Conservation (phyloP, 2,888 invertebrate species). For the Drosophila mimica region DNA sequence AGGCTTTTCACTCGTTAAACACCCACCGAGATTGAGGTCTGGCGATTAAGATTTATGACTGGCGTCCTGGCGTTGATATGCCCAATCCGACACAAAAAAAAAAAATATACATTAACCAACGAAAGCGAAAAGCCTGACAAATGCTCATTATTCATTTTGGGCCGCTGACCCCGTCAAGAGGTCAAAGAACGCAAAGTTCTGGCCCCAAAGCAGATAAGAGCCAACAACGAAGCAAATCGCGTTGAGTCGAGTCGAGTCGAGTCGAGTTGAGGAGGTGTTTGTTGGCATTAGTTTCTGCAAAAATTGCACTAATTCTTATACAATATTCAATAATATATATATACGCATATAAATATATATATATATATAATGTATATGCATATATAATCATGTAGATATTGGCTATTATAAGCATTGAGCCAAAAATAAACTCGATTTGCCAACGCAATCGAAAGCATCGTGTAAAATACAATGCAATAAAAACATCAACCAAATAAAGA, state of each 20-base stretch:
- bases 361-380: not conserved
- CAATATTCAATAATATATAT: constrained; percentile 3
- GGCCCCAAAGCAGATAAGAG: constrained; percentile 42
- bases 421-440: constrained; percentile 59
- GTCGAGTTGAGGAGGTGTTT: not conserved
- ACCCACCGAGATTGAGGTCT: constrained; percentile 37
- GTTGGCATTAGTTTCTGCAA: constrained; percentile 28
- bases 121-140: constrained; percentile 63
- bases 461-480: constrained; percentile 39
- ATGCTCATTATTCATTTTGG: constrained; percentile 68
- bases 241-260: not conserved
- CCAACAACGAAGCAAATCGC: not conserved
- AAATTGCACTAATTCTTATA: constrained; percentile 17
- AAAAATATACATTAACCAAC: constrained; percentile 57
- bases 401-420: constrained; percentile 31
- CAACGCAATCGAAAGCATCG: constrained; percentile 45
- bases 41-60: constrained; percentile 74
- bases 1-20: constrained; percentile 26
- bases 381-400: constrained; percentile 5
- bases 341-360: not conserved
- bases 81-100: not conserved
- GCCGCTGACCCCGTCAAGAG: constrained; percentile 56
- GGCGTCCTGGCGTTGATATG: constrained; percentile 52
- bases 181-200: constrained; percentile 57
- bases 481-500: constrained; percentile 23